Evolutionary conservation across 2,888 invertebrate genomes (phyloP), one percentile per base, ranked within the genome.

Genomic region (Mantis religiosa): DNA sequence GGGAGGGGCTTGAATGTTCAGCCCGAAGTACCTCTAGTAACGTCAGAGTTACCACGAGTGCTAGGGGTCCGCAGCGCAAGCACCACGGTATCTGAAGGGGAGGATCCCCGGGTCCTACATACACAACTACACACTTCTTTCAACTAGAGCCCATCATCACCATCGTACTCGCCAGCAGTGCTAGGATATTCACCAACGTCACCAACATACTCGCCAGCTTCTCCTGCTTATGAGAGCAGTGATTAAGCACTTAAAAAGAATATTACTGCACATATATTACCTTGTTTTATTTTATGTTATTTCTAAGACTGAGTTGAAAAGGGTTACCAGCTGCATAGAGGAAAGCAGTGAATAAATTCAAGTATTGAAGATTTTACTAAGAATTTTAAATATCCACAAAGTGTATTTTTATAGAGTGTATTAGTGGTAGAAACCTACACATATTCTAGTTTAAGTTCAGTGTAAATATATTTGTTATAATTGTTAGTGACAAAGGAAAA

Each of bases 101-200:
- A n/a, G n/a, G n/a, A n/a, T n/a, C n/a, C n/a, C n/a, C n/a, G n/a
- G n/a, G 96, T 92, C 97, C 97, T 0, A 96, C 96, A 0, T 97
- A 97, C 27, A 92, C 92, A 82, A 93, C 93, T 3, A 92, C n/a
- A n/a, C n/a, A 92, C 93, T 9, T 97, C 96, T 91, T 97, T 96
- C 0, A 96, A 95, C 92, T 97, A 97, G 92, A 97, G 97, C 0
- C 97, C 97, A 1, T 96, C 97, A 89, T 92, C 92, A 28, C 94
- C 93, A 0, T 92, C 91, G 20, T 94, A 94, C 87, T 93, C 93
- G 84, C 93, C 94, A 28, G 93, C 94, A 12, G 92, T 92, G 30
- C 94, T 94, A 12, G 92, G 92, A 25, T 94, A 94, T 91, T 90
- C 92, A 90, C 94, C 94, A 12, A 93, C 94, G 0, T 93, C 93